Conservation (phyloP, 2,888 invertebrate species). For the Drosophila diplacantha region DNA sequence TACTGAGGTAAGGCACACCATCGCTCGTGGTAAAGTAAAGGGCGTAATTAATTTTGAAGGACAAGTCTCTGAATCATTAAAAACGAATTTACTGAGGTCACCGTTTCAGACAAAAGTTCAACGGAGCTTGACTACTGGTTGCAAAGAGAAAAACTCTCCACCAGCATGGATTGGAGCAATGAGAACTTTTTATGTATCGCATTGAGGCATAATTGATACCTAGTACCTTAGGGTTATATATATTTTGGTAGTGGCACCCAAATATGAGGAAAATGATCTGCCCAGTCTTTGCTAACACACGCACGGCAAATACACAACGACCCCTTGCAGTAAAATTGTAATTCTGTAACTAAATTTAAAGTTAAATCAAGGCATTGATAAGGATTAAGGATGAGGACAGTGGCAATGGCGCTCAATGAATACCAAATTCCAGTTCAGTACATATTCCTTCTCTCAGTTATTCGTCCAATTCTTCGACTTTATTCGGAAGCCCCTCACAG, state of each 20-base stretch:
- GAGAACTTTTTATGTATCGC: not conserved
- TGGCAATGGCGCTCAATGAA: not conserved
- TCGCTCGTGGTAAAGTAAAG: conserved; percentile 32
- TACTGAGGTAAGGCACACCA: conserved; percentile 7
- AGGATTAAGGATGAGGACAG: too few relatives aligned
- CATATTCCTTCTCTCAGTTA: not conserved
- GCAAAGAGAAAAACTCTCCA: conserved; percentile 12
- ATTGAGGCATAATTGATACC: too few relatives aligned
- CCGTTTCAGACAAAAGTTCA: conserved; percentile 27
- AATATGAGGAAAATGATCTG: too few relatives aligned
- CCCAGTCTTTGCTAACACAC: too few relatives aligned
- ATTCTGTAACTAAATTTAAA: not conserved
- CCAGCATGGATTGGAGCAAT: not conserved
- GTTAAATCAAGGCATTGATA: too few relatives aligned
- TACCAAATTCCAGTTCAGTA: not conserved
- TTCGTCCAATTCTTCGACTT: not conserved
- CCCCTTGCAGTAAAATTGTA: not conserved
- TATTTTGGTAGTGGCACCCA: not conserved
- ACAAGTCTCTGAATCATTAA: conserved; percentile 41
- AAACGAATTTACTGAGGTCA: conserved; percentile 40
- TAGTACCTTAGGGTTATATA: not conserved
- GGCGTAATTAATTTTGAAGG: conserved; percentile 49
- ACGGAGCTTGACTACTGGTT: conserved; percentile 24
- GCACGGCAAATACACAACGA: too few relatives aligned
- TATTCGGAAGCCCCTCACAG: not conserved